Evolutionary conservation across 2,797 vertebrate species (phyloP).

Genomic region (Catamblyrhynchus diadema): DNA sequence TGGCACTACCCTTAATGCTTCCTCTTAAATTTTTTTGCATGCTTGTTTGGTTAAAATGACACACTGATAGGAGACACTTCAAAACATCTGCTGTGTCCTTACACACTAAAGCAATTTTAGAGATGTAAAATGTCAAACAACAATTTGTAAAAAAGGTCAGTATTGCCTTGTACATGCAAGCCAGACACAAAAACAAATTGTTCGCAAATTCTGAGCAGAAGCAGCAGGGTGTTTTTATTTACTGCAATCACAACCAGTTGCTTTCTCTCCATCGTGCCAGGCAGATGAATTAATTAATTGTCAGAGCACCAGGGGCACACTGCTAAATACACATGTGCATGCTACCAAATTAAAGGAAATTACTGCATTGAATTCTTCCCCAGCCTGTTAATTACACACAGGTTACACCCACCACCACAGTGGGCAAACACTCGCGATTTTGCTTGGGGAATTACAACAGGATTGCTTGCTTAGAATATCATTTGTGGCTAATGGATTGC

Average conservation of each 20-base stretch:
- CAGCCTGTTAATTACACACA: not conserved
- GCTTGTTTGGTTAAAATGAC: not conserved
- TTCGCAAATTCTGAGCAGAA: not conserved
- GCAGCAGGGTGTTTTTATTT: constrained; percentile 8
- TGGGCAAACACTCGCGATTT: constrained; percentile 9
- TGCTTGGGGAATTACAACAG: not conserved
- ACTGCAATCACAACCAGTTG: not conserved
- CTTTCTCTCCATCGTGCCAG: not conserved
- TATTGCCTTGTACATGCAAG: not conserved
- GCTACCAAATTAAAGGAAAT: constrained; percentile 50
- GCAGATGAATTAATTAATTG: constrained; percentile 37
- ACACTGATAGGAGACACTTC: not conserved
- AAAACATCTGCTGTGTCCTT: not conserved
- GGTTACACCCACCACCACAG: not conserved
- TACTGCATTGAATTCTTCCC: not conserved
- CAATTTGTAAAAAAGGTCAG: not conserved
- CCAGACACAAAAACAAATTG: not conserved
- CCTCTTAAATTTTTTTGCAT: not conserved
- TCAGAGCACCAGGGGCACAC: not conserved
- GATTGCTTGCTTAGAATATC: not conserved
- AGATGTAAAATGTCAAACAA: not conserved
- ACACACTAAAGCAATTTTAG: not conserved
- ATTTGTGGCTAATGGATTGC: not conserved
- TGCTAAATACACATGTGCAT: constrained; percentile 17
- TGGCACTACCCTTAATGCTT: not conserved